Percentiles rank a stretch among this genome's conserved stretches.
Evolutionary conservation across 2,797 vertebrate genomes (phyloP).

Genomic region (Natrix natrix): DNA sequence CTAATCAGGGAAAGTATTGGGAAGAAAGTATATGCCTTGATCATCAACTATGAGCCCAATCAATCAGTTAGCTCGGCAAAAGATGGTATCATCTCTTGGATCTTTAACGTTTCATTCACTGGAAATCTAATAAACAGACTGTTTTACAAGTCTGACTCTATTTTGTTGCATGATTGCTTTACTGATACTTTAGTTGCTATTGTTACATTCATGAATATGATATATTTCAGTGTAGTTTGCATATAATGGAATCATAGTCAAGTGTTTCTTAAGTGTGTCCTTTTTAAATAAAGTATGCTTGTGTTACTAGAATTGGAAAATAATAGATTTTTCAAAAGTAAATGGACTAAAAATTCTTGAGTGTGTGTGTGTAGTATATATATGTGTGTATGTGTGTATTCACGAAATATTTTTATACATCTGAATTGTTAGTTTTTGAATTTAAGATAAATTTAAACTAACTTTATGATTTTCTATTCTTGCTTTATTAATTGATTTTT

Average conservation of each 20-base stretch:
- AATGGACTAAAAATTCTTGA: background rate
- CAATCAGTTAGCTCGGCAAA: background rate
- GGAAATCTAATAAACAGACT: background rate
- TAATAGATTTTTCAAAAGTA: background rate
- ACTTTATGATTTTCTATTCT: background rate
- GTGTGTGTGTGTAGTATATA: too few relatives aligned
- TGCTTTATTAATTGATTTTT: background rate
- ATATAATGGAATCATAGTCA: background rate
- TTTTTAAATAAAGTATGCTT: background rate
- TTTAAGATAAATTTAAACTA: too few relatives aligned
- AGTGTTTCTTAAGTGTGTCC: background rate
- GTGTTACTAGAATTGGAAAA: background rate
- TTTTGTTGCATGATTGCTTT: background rate
- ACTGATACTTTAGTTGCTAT: background rate
- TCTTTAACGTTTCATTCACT: background rate
- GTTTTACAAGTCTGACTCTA: background rate
- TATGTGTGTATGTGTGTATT: too few relatives aligned
- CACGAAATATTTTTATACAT: background rate
- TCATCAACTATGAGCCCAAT: background rate
- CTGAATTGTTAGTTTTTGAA: background rate
- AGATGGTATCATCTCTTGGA: background rate
- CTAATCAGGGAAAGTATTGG: background rate
- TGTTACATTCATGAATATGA: background rate
- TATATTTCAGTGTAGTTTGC: background rate
- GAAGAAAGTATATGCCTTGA: background rate